Evolutionary conservation across 2,113 vertebrate genomes (phyloP).

Genomic region (Silurus asotus): DNA sequence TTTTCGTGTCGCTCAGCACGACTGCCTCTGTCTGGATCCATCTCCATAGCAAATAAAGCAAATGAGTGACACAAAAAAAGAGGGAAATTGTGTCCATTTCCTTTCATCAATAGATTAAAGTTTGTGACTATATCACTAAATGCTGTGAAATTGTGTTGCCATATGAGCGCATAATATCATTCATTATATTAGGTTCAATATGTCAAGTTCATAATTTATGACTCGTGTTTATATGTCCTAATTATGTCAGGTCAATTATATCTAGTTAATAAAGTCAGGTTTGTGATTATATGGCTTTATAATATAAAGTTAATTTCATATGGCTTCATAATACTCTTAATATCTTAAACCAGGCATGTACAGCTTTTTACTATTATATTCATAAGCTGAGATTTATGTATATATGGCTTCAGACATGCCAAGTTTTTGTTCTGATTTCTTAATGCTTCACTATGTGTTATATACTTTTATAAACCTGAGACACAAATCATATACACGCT

Average conservation of each 20-base stretch:
- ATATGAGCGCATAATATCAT: background rate
- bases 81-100: too few relatives aligned
- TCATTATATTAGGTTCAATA: background rate
- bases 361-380: background rate
- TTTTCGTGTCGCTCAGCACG: too few relatives aligned
- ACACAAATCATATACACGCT: background rate
- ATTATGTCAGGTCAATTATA: background rate
- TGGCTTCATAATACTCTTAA: background rate
- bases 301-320: background rate
- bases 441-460: background rate
- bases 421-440: background rate
- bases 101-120: too few relatives aligned
- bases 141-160: too few relatives aligned
- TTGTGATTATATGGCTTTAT: background rate
- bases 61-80: too few relatives aligned
- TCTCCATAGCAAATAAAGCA: too few relatives aligned
- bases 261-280: background rate
- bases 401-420: background rate
- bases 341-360: background rate
- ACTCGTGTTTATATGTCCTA: background rate
- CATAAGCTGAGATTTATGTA: background rate
- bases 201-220: too few relatives aligned
- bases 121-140: too few relatives aligned
- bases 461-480: background rate
- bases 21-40: too few relatives aligned